These are phyloP conservation scores for Neodiprion pinetum DNA, from an alignment of 1,140 invertebrate species.

Conservation along the genomic window DNA sequence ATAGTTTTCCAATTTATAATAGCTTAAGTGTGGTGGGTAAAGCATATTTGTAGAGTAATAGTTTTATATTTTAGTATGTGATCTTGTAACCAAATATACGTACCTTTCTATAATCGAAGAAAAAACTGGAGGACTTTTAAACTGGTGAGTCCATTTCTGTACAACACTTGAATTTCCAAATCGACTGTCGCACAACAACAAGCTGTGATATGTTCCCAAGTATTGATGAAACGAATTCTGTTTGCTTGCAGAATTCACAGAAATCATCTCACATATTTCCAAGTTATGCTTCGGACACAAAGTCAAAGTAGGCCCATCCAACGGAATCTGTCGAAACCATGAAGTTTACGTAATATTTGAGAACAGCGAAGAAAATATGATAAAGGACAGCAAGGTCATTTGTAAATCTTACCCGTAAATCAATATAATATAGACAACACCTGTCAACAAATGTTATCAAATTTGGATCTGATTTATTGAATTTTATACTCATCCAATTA, in stretches of 20 bases:
- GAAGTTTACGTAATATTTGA: slow-evolving; percentile 13
- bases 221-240: slow-evolving; percentile 43
- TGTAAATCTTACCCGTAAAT: slow-evolving; percentile 43
- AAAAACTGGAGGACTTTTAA: slow-evolving; percentile 49
- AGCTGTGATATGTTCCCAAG: slow-evolving; percentile 49
- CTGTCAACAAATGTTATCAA: slow-evolving; percentile 48
- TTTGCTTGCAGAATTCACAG: slow-evolving; percentile 39
- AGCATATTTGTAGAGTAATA: not conserved
- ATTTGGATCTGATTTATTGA: slow-evolving; percentile 41
- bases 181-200: slow-evolving; percentile 50
- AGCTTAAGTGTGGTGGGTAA: not conserved
- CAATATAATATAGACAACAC: slow-evolving; percentile 53
- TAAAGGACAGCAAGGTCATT: slow-evolving; percentile 4
- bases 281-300: slow-evolving; percentile 48
- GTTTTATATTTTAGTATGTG: not conserved
- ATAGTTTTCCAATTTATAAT: not conserved
- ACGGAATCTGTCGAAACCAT: slow-evolving; percentile 31
- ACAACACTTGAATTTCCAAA: slow-evolving; percentile 38
- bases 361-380: slow-evolving; percentile 15
- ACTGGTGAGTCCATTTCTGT: slow-evolving; percentile 59
- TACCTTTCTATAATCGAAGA: slow-evolving; percentile 39
- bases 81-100: not conserved
- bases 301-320: slow-evolving; percentile 41
- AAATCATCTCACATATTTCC: slow-evolving; percentile 50
- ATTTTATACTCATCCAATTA: slow-evolving; percentile 50